These are phyloP conservation scores for Sciurus vulgaris DNA, from an alignment of 2,797 vertebrate species.

Conservation along the genomic window DNA sequence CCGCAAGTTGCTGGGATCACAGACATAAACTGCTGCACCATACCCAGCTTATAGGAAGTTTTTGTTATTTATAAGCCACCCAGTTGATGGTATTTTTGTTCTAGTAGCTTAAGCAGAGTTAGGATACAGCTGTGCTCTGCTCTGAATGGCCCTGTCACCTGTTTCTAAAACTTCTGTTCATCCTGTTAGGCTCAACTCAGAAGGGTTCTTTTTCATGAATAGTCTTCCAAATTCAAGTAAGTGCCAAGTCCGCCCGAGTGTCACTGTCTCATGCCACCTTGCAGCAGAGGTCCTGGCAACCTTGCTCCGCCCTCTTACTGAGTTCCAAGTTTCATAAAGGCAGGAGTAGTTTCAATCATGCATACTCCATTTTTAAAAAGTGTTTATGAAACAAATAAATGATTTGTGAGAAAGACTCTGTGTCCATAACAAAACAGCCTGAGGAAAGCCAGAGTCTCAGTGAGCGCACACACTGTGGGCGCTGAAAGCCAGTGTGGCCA, in stretches of 20 bases:
- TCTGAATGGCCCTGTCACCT: neutral
- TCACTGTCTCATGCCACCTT: neutral
- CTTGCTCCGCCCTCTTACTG: neutral
- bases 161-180: neutral
- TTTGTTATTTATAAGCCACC: neutral
- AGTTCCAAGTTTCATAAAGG: neutral
- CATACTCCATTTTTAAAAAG: neutral
- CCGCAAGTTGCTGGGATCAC: too few species aligned
- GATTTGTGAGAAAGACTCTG: neutral
- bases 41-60: neutral
- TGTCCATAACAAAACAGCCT: neutral
- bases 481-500: neutral
- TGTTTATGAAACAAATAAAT: constrained; percentile 4
- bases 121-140: neutral
- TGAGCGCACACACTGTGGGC: neutral
- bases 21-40: too few species aligned
- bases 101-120: neutral
- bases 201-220: neutral
- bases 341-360: neutral
- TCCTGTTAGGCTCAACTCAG: neutral
- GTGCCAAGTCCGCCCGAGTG: neutral
- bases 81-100: neutral
- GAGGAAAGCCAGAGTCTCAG: neutral
- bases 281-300: neutral
- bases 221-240: neutral